phyloP scores from a whole-genome alignment of 2,797 vertebrate species.

The Xerus rutilus region DNA sequence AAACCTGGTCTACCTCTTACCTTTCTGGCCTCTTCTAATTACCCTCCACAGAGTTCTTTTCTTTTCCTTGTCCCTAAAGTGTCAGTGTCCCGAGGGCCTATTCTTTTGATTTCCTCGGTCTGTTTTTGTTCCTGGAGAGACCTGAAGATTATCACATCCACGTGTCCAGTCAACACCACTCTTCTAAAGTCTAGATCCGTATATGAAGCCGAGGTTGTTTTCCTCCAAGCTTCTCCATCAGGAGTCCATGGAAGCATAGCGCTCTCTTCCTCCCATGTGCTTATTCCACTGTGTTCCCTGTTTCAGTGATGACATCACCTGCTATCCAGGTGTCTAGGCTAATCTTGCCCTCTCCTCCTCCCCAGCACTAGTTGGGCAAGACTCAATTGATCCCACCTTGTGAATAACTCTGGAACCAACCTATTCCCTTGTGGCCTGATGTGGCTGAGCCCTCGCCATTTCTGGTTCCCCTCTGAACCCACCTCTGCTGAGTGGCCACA shows the following conservation, averaged over 20 bases:
- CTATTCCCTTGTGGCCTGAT: neutral
- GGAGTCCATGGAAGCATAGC: accelerated
- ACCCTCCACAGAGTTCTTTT: neutral
- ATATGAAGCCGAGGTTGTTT: neutral
- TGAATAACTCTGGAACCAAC: too few relatives aligned
- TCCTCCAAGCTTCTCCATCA: neutral
- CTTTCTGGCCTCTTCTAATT: neutral
- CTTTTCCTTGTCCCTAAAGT: neutral
- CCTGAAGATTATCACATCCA: neutral
- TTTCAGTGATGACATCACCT: neutral
- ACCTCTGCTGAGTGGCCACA: neutral
- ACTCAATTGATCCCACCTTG: neutral
- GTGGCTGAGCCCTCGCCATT: neutral
- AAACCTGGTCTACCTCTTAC: neutral
- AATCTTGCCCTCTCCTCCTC: neutral
- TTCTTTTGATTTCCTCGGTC: neutral
- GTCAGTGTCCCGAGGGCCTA: neutral
- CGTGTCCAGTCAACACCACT: neutral
- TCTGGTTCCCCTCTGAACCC: neutral
- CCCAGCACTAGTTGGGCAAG: neutral
- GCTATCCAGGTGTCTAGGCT: neutral
- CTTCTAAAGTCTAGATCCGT: neutral
- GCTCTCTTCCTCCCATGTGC: neutral
- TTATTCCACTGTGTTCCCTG: neutral
- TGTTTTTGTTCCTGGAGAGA: neutral